Evolutionary conservation across 30 jellyfish, hydroid and myxozoan genomes (phyloP).

Genomic region (Turritopsis dohrnii): DNA sequence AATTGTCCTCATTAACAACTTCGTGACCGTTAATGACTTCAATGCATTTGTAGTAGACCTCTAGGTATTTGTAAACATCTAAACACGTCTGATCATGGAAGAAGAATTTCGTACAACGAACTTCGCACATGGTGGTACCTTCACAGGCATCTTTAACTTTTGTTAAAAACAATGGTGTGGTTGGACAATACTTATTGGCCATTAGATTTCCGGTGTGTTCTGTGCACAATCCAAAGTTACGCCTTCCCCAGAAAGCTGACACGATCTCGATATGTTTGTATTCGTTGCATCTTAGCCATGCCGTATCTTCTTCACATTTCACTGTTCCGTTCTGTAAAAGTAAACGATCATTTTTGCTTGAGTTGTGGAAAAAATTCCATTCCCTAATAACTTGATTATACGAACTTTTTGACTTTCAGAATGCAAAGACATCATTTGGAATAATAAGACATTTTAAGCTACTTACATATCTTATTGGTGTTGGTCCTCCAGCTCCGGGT

Average conservation of each 20-base stretch:
- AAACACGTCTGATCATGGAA: conserved; percentile 96
- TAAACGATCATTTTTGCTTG: neutral
- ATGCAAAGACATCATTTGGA: too few relatives aligned
- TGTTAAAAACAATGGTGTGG: conserved; percentile 92
- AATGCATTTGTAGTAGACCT: conserved; percentile 95
- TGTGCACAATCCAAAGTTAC: conserved; percentile 97
- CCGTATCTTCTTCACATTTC: conserved; percentile 99
- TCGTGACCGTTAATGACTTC: conserved; percentile 99
- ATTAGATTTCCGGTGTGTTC: conserved; percentile 96
- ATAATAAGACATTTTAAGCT: too few relatives aligned
- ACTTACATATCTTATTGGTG: conserved; percentile 99
- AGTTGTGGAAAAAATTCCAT: neutral
- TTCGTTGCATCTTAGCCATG: conserved; percentile 99
- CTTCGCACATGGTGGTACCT: conserved; percentile 99
- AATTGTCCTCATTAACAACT: conserved; percentile 97
- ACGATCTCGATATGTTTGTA: conserved; percentile 89
- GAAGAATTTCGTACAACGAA: conserved; percentile 98
- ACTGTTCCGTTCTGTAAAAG: conserved; percentile 94
- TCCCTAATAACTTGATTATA: neutral
- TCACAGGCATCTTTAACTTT: conserved; percentile 98
- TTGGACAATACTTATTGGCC: conserved; percentile 93
- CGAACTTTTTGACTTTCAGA: neutral
- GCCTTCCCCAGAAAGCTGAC: conserved; percentile 99
- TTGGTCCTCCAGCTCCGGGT: conserved; percentile 97
- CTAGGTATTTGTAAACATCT: conserved; percentile 97